These are phyloP conservation scores for Salminus brasiliensis DNA, from an alignment of 2,113 vertebrate genomes.

Conservation along the genomic window DNA sequence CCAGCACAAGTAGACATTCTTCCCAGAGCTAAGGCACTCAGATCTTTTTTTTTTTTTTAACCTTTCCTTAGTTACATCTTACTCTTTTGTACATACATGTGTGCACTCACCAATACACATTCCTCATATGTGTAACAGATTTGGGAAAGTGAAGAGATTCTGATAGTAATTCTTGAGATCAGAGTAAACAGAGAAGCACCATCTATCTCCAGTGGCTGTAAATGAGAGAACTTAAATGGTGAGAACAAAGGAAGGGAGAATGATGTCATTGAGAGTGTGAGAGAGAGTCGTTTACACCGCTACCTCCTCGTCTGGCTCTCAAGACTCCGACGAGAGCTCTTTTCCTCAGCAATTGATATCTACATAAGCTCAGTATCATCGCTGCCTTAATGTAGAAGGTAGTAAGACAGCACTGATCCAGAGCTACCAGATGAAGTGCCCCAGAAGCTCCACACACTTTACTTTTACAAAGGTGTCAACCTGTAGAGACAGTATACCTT, in stretches of 20 bases:
- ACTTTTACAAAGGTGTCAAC: no score
- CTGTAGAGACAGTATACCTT: no score
- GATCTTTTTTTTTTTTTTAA: no score
- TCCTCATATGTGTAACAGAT: no score
- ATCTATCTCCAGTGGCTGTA: background rate
- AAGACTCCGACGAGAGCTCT: conserved; percentile 24
- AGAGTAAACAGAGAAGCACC: background rate
- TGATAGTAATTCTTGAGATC: no score
- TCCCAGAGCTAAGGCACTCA: no score
- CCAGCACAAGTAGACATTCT: no score
- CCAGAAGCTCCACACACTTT: no score
- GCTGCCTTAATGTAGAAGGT: background rate
- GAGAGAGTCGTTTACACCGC: conserved; percentile 13
- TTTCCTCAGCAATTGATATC: background rate
- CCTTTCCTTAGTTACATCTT: no score
- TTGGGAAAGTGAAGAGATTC: no score
- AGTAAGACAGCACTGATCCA: background rate
- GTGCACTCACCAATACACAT: no score
- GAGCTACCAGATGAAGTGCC: background rate
- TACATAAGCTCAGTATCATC: background rate
- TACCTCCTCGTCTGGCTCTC: conserved; percentile 26
- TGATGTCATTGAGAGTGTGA: background rate
- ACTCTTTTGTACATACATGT: no score
- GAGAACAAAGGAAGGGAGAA: background rate
- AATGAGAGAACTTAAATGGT: background rate